Conservation (phyloP, 2,888 invertebrate species). For the Nowickia ferox region DNA sequence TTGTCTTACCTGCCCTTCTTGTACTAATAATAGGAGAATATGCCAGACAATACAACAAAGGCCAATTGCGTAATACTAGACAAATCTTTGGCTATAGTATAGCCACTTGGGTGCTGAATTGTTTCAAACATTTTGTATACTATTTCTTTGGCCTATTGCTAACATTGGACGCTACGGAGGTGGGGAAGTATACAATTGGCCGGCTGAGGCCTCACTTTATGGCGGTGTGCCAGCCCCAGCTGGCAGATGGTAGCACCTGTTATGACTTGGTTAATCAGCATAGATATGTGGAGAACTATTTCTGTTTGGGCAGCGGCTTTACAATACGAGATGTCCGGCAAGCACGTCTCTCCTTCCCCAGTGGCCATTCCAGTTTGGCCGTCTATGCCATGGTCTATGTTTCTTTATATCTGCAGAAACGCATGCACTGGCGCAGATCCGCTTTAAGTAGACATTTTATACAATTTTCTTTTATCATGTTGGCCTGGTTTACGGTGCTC, state of each 20-base stretch:
- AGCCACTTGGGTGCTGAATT: constrained; percentile 74
- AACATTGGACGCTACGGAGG: constrained; percentile 78
- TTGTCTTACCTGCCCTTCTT: constrained; percentile 70
- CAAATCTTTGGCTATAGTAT: constrained; percentile 73
- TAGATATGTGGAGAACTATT: constrained; percentile 89
- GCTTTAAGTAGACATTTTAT: constrained; percentile 91
- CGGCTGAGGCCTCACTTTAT: constrained; percentile 78
- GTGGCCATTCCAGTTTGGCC: constrained; percentile 94
- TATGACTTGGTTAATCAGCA: constrained; percentile 85
- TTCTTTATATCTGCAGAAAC: constrained; percentile 92
- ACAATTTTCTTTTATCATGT: constrained; percentile 84
- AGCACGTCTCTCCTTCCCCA: constrained; percentile 93
- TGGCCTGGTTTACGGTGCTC: constrained; percentile 80
- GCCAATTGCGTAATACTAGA: constrained; percentile 68
- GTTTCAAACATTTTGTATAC: constrained; percentile 74
- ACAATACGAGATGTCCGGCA: constrained; percentile 86
- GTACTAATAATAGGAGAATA: constrained; percentile 77
- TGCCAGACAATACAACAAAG: constrained; percentile 70
- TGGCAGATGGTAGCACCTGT: constrained; percentile 85
- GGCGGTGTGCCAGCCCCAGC: constrained; percentile 90
- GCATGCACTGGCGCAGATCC: constrained; percentile 91
- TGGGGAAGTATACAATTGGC: constrained; percentile 79
- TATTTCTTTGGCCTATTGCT: constrained; percentile 77
- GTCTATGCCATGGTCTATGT: constrained; percentile 93
- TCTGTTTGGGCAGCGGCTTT: constrained; percentile 85